phyloP scores from a whole-genome alignment of 2,113 vertebrate species.

The Tragelaphus imberbis region DNA sequence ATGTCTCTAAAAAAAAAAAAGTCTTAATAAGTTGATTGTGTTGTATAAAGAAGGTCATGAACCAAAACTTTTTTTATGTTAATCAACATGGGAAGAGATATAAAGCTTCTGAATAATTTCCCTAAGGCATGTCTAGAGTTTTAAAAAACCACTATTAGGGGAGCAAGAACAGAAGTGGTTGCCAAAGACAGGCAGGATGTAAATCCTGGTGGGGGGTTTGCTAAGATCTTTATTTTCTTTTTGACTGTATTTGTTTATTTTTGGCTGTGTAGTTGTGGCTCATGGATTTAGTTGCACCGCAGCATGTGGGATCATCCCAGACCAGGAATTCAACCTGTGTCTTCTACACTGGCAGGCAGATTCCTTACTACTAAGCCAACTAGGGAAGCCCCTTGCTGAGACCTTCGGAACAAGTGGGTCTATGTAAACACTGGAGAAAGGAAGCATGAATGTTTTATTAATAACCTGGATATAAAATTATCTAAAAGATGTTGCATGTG shows the following conservation, averaged over 20 bases:
- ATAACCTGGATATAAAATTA: conserved; percentile 18
- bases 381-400: neutral
- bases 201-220: neutral
- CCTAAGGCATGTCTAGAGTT: neutral
- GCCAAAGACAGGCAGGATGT: neutral
- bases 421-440: neutral
- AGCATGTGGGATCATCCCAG: neutral
- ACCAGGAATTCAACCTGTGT: neutral
- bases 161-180: neutral
- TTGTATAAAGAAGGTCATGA: neutral
- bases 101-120: neutral
- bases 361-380: neutral
- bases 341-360: neutral
- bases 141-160: neutral
- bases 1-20: neutral
- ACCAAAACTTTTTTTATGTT: conserved; percentile 14
- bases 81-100: neutral
- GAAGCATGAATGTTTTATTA: neutral
- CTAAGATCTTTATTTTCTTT: neutral
- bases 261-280: neutral
- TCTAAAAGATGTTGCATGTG: neutral
- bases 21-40: neutral
- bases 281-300: neutral
- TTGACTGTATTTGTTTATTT: neutral
- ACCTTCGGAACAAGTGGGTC: neutral